Evolutionary conservation across 2,113 vertebrate genomes (phyloP).

Genomic region (Malaclemys terrapin): DNA sequence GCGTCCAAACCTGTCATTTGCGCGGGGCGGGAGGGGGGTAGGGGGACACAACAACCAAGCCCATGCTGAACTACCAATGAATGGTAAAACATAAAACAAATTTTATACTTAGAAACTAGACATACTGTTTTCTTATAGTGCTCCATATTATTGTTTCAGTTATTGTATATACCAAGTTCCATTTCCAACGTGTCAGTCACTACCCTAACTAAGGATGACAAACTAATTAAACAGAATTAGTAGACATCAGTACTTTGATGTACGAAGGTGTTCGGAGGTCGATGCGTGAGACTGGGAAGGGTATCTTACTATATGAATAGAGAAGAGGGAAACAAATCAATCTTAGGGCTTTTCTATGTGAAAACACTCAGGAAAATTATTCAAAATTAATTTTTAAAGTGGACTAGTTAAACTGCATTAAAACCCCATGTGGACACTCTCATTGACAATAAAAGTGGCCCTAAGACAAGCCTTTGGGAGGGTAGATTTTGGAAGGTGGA

Average conservation of each 20-base stretch:
- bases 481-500: neutral
- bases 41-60: neutral
- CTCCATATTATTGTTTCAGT: neutral
- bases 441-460: neutral
- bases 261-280: neutral
- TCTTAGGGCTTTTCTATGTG: neutral
- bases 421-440: neutral
- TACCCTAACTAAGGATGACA: neutral
- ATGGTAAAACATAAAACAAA: neutral
- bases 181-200: accelerated
- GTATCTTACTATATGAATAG: neutral
- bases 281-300: neutral
- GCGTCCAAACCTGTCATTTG: accelerated
- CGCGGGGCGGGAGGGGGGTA: neutral
- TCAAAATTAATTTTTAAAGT: neutral
- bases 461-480: neutral
- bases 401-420: neutral
- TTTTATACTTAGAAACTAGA: neutral
- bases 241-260: neutral
- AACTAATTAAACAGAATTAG: neutral
- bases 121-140: neutral
- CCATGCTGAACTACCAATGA: neutral
- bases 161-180: neutral
- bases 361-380: neutral
- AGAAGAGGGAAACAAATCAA: neutral